Base-by-base conservation (phyloP, 2,888 invertebrate genomes). In the Latrodectus elegans region DNA sequence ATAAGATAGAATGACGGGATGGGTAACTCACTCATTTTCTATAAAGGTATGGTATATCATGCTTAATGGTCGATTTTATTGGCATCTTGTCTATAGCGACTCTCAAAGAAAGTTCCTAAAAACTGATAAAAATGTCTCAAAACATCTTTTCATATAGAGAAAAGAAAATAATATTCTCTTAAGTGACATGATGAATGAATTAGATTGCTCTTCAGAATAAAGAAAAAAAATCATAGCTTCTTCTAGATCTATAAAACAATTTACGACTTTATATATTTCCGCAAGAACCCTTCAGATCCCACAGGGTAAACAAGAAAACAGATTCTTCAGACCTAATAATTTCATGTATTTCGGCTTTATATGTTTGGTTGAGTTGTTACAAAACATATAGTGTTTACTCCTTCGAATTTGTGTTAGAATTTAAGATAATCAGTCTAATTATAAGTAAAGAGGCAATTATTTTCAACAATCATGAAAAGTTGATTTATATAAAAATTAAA, bases 181-280 rank as follows among this genome's bases (percentile, higher is more conserved):
- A 82, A 82, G 74, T 80, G 80, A n/a, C 64, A 82, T 74, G 82
- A 82, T 74, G 74, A 71, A 79, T 71, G 60, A 15, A 74, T 75
- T 53, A 82, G 0, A 15, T 6, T 38, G 38, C 38, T 38, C 38
- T 6, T 38, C 2, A 38, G 38, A 6, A 38, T 38, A 38, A 38
- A 60, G 60, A 60, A 60, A 55, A 6, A 60, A 55, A 15, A 55
- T 9, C 6, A 6, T 60, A 15, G 12, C n/a, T 60, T 60, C 6
- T 9, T 60, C n/a, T 6, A 12, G 12, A 10, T n/a, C 12, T n/a
- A 60, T 60, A 60, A 60, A 60, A 60, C 10, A 38, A 15, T 60
- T 60, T 60, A 60, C n/a, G 60, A 60, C 10, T 60, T 60, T 60
- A 60, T 60, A 1, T 60, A 15, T n/a, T 60, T 60, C n/a, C 60